Conservation (phyloP, 2,113 vertebrate species). For the Poeciliopsis turrubarensis region DNA sequence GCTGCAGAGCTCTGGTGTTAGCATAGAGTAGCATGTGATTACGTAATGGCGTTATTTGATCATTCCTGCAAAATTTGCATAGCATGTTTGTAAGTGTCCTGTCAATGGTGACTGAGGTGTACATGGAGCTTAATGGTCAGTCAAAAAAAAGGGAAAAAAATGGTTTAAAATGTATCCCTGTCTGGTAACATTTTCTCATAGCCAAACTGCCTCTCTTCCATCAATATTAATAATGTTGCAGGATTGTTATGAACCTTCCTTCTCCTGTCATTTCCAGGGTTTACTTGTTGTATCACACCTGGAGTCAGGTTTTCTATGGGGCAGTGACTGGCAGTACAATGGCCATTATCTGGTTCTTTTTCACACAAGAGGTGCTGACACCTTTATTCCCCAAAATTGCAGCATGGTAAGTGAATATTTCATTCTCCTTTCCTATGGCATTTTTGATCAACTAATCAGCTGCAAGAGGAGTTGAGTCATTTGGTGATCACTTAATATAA, state of each 20-base stretch:
- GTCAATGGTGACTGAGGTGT: too few species aligned
- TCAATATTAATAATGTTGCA: too few species aligned
- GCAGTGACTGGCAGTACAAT: slow-evolving; percentile 89
- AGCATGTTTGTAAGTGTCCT: too few species aligned
- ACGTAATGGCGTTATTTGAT: too few species aligned
- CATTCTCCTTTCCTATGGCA: slow-evolving; percentile 36
- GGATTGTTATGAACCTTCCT: neutral
- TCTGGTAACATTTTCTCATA: too few species aligned
- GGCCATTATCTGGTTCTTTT: slow-evolving; percentile 91
- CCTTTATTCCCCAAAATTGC: slow-evolving; percentile 98
- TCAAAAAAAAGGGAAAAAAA: too few species aligned
- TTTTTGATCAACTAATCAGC: slow-evolving; percentile 1
- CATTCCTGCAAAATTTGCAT: too few species aligned
- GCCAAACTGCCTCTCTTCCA: too few species aligned
- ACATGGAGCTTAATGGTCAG: too few species aligned
- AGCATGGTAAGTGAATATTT: slow-evolving; percentile 87
- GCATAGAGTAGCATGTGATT: too few species aligned
- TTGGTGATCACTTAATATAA: neutral
- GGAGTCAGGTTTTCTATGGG: slow-evolving; percentile 96
- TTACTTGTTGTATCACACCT: slow-evolving; percentile 97
- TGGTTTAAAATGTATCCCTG: too few species aligned
- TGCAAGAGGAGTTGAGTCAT: neutral
- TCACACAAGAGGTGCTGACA: slow-evolving; percentile 97
- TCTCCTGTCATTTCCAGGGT: slow-evolving; percentile 79
- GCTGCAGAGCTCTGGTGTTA: too few species aligned